Evolutionary conservation across 2,113 vertebrate species (phyloP), one percentile per base, ranked within the genome.

Genomic region (Ibidorhyncha struthersii): DNA sequence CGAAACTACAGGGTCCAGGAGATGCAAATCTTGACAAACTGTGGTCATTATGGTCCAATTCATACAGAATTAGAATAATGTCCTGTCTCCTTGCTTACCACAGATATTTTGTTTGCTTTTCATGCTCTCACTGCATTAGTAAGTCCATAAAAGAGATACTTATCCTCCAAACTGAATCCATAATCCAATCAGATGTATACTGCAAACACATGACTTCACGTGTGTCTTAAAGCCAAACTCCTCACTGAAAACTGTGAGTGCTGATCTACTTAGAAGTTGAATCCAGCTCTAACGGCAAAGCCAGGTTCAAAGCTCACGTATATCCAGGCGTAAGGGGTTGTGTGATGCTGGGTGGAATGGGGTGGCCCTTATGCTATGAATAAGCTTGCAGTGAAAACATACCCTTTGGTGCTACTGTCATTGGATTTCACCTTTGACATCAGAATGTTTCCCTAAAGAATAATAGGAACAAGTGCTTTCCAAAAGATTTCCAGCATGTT

Each of bases 381-480:
- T 55, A 59, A 90, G 7, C 38, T 53, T 90, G 59, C 41, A 74
- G 71, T 66, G 32, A 43, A 94, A 96, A 94, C 43, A 55, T 41
- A 53, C 15, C 82, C 94, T 96, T 82, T 82, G 96, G 79, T 90
- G 86, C 36, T 95, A 74, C 89, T 91, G 63, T 74, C 67, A 82
- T 10, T 96, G 62, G 70, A 45, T 72, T 65, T 97, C 91, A 80
- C 59, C 45, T 86, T 91, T 97, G 95, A 96, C 79, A 95, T 82
- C 76, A 97, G 69, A 94, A 43, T 83, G 67, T 78, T 93, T 30
- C 92, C 84, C 84, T 87, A 82, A 89, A 97, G 86, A 96, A 76
- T 50, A 98, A 96, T 29, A 93, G 79, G 95, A 95, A 92, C n/a
- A 62, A 86, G 50, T 40, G 41, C 30, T 97, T 79, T 79, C 88